Evolutionary conservation across 1,140 invertebrate genomes (phyloP), one percentile per base, ranked within the genome.

Genomic region (Lerema accius): DNA sequence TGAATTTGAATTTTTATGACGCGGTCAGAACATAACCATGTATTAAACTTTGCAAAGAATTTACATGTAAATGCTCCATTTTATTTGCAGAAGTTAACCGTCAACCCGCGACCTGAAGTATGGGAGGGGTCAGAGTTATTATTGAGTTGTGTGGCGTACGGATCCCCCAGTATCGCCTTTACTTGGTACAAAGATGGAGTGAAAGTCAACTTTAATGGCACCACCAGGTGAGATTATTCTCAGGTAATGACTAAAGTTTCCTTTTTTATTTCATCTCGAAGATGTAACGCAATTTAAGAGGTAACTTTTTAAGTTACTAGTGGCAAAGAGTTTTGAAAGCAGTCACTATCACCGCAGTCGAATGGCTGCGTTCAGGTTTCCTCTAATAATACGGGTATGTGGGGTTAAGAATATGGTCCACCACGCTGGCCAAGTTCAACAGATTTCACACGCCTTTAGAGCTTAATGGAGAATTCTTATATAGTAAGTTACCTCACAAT

Each of bases 181-280:
- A 92, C 93, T 26, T 97, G 96, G 96, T 96, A 94, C 90, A 97
- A 96, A 80, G 95, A 97, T 77, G 94, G 94, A 1, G 92, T 95
- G 49, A 92, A 93, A 62, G 93, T 96, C 56, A 96, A 96, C 80
- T 94, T 93, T 65, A 94, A 93, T 58, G 93, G 93, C 72, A 93
- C 95, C 15, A 93, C 91, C 35, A 95, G 95, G 95, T 95, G 90
- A 92, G 62, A 56, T 35, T 28, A 50, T 32, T 32, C 28, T 32
- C 3, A 4, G 3, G 9, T 32, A 32, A 32, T 32, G 4, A 7
- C 1, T 7, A 32, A 32, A 32, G 28, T 23, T 23, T 23, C 5
- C 4, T 7, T 7, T 32, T 4, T 9, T 7, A 32, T 23, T 23
- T 23, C 19, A 5, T 23, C 19, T n/a, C n/a, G 28, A 32, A 1